Conservation (phyloP, 64 coral and sea anemone species). For the Dendrophyllia cribrosa region DNA sequence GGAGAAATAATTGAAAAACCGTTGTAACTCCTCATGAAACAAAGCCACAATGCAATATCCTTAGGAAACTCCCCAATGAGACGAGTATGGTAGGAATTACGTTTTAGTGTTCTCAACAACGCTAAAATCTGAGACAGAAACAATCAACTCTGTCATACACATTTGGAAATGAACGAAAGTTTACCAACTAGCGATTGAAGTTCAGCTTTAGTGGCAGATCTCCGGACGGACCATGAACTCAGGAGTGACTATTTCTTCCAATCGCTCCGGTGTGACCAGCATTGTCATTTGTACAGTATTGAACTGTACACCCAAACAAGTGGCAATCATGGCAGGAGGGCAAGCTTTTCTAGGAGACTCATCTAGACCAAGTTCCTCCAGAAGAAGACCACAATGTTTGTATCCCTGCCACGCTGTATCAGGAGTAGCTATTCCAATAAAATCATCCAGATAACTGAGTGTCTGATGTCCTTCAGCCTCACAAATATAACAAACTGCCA, state of each 20-base stretch:
- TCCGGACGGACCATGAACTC: background rate
- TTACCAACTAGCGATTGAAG: constrained; percentile 1
- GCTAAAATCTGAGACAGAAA: constrained; percentile 2
- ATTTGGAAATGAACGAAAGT: constrained; percentile 8
- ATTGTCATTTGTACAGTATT: constrained; percentile 16
- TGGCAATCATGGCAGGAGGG: background rate
- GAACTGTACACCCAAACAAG: constrained; percentile 24
- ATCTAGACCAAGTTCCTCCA: background rate
- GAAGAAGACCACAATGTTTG: too few relatives aligned
- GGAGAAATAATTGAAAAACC: background rate
- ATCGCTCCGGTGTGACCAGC: background rate
- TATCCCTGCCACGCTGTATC: background rate
- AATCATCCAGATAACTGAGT: background rate
- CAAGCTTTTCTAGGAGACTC: background rate
- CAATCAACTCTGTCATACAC: background rate
- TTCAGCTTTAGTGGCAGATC: background rate
- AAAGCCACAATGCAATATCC: background rate
- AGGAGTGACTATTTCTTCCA: background rate
- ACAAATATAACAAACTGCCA: background rate
- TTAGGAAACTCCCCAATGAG: constrained; percentile 2
- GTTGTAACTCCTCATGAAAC: background rate
- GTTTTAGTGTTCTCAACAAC: background rate
- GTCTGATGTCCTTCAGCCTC: too few relatives aligned
- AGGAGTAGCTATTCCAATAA: background rate
- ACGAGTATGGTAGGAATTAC: background rate